A percentile compares a stretch with the other conserved stretches of the same genome.
These are phyloP conservation scores for Brachypalpus laphriformis DNA, from an alignment of 2,888 invertebrate genomes.

Conservation along the genomic window DNA sequence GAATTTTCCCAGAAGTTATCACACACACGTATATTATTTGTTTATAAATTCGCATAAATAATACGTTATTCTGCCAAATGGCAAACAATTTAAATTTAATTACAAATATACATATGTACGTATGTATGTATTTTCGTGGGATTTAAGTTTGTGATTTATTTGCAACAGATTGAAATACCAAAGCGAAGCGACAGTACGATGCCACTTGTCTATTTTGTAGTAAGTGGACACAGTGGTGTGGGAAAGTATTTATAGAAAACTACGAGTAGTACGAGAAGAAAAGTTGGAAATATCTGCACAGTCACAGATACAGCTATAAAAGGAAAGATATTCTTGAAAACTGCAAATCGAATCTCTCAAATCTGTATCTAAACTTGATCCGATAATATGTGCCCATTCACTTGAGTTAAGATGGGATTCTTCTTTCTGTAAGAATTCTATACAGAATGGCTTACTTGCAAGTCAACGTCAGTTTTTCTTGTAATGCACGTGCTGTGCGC, in stretches of 20 bases:
- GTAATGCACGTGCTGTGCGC: background rate
- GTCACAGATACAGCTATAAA: constrained; percentile 4
- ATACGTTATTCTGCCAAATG: constrained; percentile 60
- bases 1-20: constrained; percentile 48
- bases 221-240: background rate
- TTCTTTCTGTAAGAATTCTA: too few species aligned
- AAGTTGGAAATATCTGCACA: constrained; percentile 4
- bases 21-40: background rate
- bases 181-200: constrained; percentile 19
- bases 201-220: constrained; percentile 36
- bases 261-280: background rate
- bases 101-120: background rate
- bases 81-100: constrained; percentile 64
- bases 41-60: constrained; percentile 44
- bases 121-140: constrained; percentile 35
- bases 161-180: constrained; percentile 71
- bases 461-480: too few species aligned
- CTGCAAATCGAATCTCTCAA: background rate
- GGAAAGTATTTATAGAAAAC: constrained; percentile 4
- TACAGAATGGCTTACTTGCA: too few species aligned
- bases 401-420: background rate
- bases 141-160: constrained; percentile 68
- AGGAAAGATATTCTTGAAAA: background rate
- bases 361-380: background rate
- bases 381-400: background rate